Percentiles rank a stretch among this genome's conserved stretches.
These are phyloP conservation scores for Cosmia pyralina DNA, from an alignment of 2,888 invertebrate genomes.

Conservation along the genomic window DNA sequence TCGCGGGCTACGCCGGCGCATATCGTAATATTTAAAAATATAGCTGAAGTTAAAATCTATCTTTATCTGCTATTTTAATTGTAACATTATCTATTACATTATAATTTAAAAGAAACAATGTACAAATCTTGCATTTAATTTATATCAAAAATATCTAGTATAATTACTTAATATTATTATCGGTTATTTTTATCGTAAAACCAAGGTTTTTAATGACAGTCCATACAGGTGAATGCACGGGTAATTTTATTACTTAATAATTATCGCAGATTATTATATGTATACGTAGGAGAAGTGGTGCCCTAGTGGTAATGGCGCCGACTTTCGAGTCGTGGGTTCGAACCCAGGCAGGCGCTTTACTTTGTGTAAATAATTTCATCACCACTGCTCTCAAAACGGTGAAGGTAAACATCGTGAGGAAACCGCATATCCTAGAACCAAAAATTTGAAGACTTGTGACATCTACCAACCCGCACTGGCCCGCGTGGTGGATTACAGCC, in stretches of 20 bases:
- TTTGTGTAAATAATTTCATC: too few species aligned
- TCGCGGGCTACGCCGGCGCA: too few species aligned
- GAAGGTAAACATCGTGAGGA: too few species aligned
- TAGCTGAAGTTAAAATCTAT: not conserved
- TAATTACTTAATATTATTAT: conserved; percentile 16
- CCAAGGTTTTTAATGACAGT: conserved; percentile 30
- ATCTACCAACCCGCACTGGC: too few species aligned
- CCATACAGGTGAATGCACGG: conserved; percentile 32
- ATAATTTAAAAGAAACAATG: conserved; percentile 5
- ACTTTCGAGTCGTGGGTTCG: too few species aligned
- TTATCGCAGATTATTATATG: not conserved
- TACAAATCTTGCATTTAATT: conserved; percentile 2
- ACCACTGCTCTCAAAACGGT: too few species aligned
- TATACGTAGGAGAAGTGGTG: not conserved
- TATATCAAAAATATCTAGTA: conserved; percentile 7
- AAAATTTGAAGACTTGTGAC: too few species aligned
- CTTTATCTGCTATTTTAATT: conserved; percentile 17
- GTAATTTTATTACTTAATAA: not conserved
- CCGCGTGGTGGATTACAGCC: too few species aligned
- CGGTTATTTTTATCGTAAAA: conserved; percentile 33
- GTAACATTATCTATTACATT: conserved; percentile 38
- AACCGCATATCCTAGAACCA: too few species aligned
- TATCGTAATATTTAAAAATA: too few species aligned
- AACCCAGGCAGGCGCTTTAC: too few species aligned
- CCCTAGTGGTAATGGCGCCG: too few species aligned